Evolutionary conservation across 2,888 invertebrate species (phyloP).

Genomic region (Leptinotarsa haldemani): DNA sequence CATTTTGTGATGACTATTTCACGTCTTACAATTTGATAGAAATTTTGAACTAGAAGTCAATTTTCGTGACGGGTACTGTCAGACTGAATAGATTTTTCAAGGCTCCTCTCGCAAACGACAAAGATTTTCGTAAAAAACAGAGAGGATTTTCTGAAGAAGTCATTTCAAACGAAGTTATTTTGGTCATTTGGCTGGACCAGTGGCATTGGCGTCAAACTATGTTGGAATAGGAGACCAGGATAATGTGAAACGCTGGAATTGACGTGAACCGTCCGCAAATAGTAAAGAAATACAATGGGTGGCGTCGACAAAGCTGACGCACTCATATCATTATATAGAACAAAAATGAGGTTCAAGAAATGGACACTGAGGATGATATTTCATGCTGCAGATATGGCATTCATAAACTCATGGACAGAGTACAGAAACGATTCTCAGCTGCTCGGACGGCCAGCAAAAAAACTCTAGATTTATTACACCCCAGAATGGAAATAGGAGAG

Average conservation of each 20-base stretch:
- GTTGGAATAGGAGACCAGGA: constrained; percentile 9
- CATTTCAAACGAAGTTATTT: not conserved
- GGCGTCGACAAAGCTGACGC: constrained; percentile 14
- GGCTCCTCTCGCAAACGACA: not conserved
- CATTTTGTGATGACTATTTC: not conserved
- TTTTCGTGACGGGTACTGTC: not conserved
- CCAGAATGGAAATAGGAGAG: no score
- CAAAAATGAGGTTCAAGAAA: not conserved
- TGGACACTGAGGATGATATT: no score
- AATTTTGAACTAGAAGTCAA: not conserved
- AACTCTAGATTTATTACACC: no score
- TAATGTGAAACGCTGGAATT: constrained; percentile 11
- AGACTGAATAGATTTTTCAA: no score
- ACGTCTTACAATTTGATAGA: not conserved
- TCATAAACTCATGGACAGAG: constrained; percentile 9
- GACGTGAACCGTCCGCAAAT: constrained; percentile 4
- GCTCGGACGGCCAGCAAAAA: no score
- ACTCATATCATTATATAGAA: constrained; percentile 20
- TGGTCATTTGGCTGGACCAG: constrained; percentile 17
- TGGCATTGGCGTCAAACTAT: constrained; percentile 5
- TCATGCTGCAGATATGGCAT: no score
- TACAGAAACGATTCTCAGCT: constrained; percentile 3
- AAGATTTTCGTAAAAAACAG: no score
- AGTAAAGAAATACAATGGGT: constrained; percentile 1
- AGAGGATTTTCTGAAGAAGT: no score